Conservation (phyloP, 2,113 vertebrate genomes). For the Leptobrachium ailaonicum region DNA sequence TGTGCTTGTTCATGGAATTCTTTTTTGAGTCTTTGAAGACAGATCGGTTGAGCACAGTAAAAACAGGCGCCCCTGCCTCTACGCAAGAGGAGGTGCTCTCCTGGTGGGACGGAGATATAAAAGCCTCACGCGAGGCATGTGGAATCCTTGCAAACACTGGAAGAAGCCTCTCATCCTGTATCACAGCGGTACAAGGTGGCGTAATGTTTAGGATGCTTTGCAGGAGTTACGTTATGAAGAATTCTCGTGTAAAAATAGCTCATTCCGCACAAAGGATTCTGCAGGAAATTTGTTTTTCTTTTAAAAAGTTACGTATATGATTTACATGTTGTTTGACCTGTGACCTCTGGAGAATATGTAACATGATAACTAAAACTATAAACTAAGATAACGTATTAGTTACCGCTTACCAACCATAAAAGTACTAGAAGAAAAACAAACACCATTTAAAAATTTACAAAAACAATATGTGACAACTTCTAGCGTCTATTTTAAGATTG, state of each 20-base stretch:
- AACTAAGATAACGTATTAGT: too few relatives aligned
- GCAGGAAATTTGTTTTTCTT: not conserved
- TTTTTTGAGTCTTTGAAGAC: not conserved
- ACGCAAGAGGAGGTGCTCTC: conserved; percentile 2
- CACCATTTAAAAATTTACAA: too few relatives aligned
- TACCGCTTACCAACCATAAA: too few relatives aligned
- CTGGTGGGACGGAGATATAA: conserved; percentile 8
- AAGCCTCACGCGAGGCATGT: not conserved
- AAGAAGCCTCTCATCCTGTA: not conserved
- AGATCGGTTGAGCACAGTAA: not conserved
- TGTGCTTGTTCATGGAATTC: not conserved
- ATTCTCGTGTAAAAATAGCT: not conserved
- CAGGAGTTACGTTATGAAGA: not conserved
- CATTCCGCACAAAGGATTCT: not conserved
- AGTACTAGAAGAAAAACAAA: too few relatives aligned
- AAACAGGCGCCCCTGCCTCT: not conserved
- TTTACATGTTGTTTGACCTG: too few relatives aligned
- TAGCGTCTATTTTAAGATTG: too few relatives aligned
- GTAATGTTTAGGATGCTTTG: not conserved
- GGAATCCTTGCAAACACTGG: not conserved
- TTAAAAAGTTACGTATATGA: not conserved
- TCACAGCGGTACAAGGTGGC: not conserved
- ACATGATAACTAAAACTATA: too few relatives aligned
- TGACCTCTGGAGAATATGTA: too few relatives aligned
- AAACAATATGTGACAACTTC: too few relatives aligned